These are phyloP conservation scores for Melieria crassipennis DNA, from an alignment of 2,888 invertebrate species.

Conservation along the genomic window DNA sequence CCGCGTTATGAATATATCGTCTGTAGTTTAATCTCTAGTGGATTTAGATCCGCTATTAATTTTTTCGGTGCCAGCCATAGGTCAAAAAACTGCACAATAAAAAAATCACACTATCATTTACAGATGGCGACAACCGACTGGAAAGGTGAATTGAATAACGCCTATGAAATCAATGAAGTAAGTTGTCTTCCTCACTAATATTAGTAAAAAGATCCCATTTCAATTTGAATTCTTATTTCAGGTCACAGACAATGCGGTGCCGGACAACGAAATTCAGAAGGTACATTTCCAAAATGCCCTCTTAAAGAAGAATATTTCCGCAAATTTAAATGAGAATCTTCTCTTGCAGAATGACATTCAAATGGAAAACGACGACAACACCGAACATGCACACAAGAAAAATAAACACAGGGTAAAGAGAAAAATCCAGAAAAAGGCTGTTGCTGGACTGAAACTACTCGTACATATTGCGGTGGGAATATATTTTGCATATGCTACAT, in stretches of 20 bases:
- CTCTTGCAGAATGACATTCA: no score
- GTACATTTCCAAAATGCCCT: not conserved
- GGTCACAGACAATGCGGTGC: not conserved
- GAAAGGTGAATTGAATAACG: slow-evolving; percentile 51
- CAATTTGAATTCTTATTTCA: not conserved
- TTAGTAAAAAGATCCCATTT: not conserved
- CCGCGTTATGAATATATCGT: no score
- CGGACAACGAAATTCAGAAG: not conserved
- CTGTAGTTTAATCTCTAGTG: no score
- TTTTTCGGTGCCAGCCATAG: not conserved
- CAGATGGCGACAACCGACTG: slow-evolving; percentile 47
- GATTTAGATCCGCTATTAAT: not conserved
- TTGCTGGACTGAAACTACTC: slow-evolving; percentile 39
- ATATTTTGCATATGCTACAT: slow-evolving; percentile 62
- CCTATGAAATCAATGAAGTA: slow-evolving; percentile 53
- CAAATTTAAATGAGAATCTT: no score
- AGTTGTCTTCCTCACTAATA: slow-evolving; percentile 18
- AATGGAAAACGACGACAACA: no score
- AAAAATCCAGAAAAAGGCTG: slow-evolving; percentile 39
- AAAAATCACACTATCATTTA: slow-evolving; percentile 29
- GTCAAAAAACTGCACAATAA: not conserved
- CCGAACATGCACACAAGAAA: not conserved
- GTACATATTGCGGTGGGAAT: slow-evolving; percentile 53
- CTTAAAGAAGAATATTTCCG: no score
- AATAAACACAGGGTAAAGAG: slow-evolving; percentile 18